A percentile compares a stretch with the other conserved stretches of the same genome.
phyloP scores from a whole-genome alignment of 2,113 vertebrate species.

The Lophura nycthemera region DNA sequence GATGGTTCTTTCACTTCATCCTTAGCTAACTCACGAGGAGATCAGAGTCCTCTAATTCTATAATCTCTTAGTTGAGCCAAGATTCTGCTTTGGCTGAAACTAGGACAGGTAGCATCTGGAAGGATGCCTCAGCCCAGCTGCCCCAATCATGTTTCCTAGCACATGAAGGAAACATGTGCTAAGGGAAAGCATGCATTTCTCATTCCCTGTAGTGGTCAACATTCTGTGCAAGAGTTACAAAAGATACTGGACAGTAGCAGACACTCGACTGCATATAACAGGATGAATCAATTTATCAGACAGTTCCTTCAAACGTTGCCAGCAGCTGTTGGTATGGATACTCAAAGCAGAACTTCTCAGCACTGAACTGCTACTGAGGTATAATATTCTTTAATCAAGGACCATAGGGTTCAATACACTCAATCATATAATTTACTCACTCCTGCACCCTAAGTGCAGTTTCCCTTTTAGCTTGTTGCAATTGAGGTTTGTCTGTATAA shows the following conservation, averaged over 20 bases:
- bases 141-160: neutral
- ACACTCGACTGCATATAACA: neutral
- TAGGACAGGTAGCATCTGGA: neutral
- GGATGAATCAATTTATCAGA: neutral
- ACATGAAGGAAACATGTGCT: neutral
- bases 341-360: neutral
- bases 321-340: neutral
- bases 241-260: neutral
- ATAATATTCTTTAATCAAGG: neutral
- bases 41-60: neutral
- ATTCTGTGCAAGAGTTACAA: neutral
- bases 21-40: neutral
- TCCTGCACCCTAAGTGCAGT: neutral
- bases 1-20: conserved; percentile 33
- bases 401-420: neutral
- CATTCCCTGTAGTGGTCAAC: neutral
- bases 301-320: neutral
- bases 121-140: neutral
- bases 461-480: neutral
- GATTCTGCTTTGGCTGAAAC: neutral
- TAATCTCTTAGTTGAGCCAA: neutral
- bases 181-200: neutral
- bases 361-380: neutral
- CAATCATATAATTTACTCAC: neutral
- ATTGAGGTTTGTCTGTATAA: neutral